These are phyloP conservation scores for Cotesia congregata DNA, from an alignment of 2,888 invertebrate genomes.

Conservation along the genomic window DNA sequence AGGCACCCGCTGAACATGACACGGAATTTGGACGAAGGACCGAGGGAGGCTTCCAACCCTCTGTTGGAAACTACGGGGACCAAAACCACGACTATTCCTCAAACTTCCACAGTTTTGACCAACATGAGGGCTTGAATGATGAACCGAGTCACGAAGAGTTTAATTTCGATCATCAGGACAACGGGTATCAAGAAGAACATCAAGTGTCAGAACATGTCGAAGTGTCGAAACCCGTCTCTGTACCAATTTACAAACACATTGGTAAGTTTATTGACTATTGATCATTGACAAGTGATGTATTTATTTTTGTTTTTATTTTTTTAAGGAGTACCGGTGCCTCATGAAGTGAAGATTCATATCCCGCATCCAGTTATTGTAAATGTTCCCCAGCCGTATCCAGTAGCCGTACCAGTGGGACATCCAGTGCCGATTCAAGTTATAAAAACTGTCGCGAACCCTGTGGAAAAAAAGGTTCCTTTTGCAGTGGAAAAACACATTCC, in stretches of 20 bases:
- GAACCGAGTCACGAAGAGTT: conserved; percentile 47
- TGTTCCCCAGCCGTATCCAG: conserved; percentile 78
- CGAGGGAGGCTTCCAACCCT: conserved; percentile 49
- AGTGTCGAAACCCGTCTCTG: conserved; percentile 78
- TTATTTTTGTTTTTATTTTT: conserved; percentile 15
- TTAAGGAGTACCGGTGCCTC: conserved; percentile 71
- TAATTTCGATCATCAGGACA: conserved; percentile 56
- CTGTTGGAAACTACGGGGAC: conserved; percentile 36
- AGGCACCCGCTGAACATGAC: conserved; percentile 26
- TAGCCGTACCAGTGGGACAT: conserved; percentile 78
- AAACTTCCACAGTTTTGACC: conserved; percentile 39
- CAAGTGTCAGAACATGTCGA: conserved; percentile 78
- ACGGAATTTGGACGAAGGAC: conserved; percentile 46
- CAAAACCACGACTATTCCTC: conserved; percentile 41
- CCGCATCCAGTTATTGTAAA: conserved; percentile 74
- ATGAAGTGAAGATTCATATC: conserved; percentile 76
- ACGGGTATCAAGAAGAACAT: conserved; percentile 65
- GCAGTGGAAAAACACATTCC: conserved; percentile 78
- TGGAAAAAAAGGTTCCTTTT: conserved; percentile 81
- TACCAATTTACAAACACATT: conserved; percentile 79
- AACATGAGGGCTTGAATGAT: conserved; percentile 40
- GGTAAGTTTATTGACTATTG: conserved; percentile 63
- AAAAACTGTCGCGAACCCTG: conserved; percentile 79
- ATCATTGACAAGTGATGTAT: not conserved
- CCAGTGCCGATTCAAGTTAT: conserved; percentile 79